Conservation (phyloP, 2,888 invertebrate species). For the Cantharis rufa region DNA sequence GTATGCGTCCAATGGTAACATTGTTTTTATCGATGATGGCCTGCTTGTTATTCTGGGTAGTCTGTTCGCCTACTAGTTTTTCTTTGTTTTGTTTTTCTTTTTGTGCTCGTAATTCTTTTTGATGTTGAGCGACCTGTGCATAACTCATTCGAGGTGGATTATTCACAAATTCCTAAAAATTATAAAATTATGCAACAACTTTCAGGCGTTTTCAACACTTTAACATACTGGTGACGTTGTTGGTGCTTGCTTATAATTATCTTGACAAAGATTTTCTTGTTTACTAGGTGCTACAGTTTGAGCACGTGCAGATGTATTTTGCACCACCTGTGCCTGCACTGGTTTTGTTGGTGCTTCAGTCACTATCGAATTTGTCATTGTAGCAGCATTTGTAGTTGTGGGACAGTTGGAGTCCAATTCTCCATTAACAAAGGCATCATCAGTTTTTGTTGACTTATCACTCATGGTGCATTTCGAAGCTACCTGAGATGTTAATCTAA, state of each 20-base stretch:
- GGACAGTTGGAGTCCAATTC: slow-evolving; percentile 48
- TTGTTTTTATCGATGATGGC: slow-evolving; percentile 19
- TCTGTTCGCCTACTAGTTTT: slow-evolving; percentile 34
- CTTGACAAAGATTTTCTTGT: slow-evolving; percentile 28
- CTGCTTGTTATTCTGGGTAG: slow-evolving; percentile 16
- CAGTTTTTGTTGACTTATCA: slow-evolving; percentile 75
- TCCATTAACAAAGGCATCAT: slow-evolving; percentile 52
- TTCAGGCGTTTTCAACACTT: slow-evolving; percentile 8
- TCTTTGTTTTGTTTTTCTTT: slow-evolving; percentile 45
- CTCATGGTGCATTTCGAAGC: slow-evolving; percentile 60
- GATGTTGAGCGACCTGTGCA: slow-evolving; percentile 70
- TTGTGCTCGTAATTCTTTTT: slow-evolving; percentile 56
- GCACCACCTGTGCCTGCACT: slow-evolving; percentile 36
- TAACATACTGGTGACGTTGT: slow-evolving; percentile 42
- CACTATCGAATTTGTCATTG: slow-evolving; percentile 58
- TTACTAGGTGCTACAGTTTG: slow-evolving; percentile 28
- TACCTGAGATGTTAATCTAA: slow-evolving; percentile 51
- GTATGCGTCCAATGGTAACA: slow-evolving; percentile 31
- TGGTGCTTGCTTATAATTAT: slow-evolving; percentile 37
- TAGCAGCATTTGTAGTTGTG: slow-evolving; percentile 60
- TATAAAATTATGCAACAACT: neutral
- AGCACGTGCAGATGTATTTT: slow-evolving; percentile 41
- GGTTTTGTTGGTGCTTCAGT: slow-evolving; percentile 46
- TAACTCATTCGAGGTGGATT: slow-evolving; percentile 62
- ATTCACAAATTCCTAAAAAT: slow-evolving; percentile 34